These are phyloP conservation scores for Hestina assimilis DNA, from an alignment of 1,140 invertebrate species.

Conservation along the genomic window DNA sequence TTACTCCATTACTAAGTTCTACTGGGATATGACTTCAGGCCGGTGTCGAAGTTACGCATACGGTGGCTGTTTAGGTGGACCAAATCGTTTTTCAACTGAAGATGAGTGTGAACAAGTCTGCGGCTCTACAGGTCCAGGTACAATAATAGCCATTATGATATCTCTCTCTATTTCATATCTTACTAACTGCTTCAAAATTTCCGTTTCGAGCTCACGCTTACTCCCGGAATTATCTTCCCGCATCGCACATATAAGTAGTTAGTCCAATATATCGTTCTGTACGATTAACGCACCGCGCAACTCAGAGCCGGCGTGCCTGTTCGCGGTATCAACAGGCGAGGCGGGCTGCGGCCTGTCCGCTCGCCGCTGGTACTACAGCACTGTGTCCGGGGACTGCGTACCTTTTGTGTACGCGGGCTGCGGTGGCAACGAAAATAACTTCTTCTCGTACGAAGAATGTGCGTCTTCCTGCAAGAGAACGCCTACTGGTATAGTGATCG, in stretches of 20 bases:
- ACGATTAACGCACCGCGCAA: not conserved
- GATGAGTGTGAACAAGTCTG: constrained; percentile 58
- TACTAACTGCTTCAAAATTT: not conserved
- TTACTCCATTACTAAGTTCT: constrained; percentile 82
- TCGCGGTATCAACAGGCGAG: constrained; percentile 38
- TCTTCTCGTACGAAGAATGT: constrained; percentile 85
- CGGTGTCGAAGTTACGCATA: constrained; percentile 85
- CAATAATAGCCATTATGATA: not conserved
- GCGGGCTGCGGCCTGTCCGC: constrained; percentile 27
- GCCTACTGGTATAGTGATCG: constrained; percentile 48
- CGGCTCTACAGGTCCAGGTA: constrained; percentile 43
- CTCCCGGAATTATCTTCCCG: not conserved
- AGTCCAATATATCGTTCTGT: not conserved
- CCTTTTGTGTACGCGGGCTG: constrained; percentile 92
- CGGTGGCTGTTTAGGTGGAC: constrained; percentile 90
- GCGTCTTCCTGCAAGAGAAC: constrained; percentile 80
- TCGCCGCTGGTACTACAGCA: constrained; percentile 59
- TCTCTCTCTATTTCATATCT: not conserved
- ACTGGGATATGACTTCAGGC: constrained; percentile 80
- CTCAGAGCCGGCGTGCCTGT: constrained; percentile 36
- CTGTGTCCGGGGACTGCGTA: constrained; percentile 73
- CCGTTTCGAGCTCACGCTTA: not conserved
- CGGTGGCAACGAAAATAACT: constrained; percentile 91
- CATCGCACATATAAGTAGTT: not conserved
- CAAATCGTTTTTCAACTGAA: constrained; percentile 81